These are phyloP conservation scores for Dendrolimus punctatus DNA, from an alignment of 1,140 invertebrate species.

Conservation along the genomic window DNA sequence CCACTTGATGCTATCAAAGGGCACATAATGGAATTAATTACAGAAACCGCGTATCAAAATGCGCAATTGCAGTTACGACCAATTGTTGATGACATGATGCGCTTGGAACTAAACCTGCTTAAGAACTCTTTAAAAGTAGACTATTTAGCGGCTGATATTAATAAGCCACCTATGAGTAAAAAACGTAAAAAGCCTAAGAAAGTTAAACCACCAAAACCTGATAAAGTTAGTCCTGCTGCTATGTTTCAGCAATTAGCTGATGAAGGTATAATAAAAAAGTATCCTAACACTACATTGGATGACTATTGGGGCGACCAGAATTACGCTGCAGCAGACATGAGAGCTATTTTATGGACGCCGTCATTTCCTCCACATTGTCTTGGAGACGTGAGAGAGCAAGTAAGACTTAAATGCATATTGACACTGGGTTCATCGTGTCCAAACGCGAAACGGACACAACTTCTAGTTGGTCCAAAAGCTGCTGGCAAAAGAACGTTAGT, in stretches of 20 bases:
- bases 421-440: conserved; percentile 43
- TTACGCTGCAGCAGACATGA: conserved; percentile 51
- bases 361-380: conserved; percentile 44
- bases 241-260: conserved; percentile 59
- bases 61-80: conserved; percentile 44
- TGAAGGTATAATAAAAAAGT: conserved; percentile 49
- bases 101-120: conserved; percentile 44
- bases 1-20: conserved; percentile 41
- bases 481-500: conserved; percentile 52
- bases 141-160: conserved; percentile 23
- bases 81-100: conserved; percentile 61
- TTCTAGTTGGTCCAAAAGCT: conserved; percentile 48
- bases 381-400: conserved; percentile 55
- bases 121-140: conserved; percentile 47
- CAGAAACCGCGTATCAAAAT: conserved; percentile 46
- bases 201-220: conserved; percentile 31
- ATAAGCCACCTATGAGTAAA: conserved; percentile 31
- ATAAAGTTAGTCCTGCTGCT: conserved; percentile 36
- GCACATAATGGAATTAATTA: conserved; percentile 43
- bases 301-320: conserved; percentile 57
- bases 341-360: conserved; percentile 53
- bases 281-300: conserved; percentile 41
- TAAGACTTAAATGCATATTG: conserved; percentile 45
- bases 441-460: conserved; percentile 33
- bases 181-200: conserved; percentile 56